Evolutionary conservation across 2,888 invertebrate genomes (phyloP), one percentile per base, ranked within the genome.

Genomic region (Aleiodes alternator): DNA sequence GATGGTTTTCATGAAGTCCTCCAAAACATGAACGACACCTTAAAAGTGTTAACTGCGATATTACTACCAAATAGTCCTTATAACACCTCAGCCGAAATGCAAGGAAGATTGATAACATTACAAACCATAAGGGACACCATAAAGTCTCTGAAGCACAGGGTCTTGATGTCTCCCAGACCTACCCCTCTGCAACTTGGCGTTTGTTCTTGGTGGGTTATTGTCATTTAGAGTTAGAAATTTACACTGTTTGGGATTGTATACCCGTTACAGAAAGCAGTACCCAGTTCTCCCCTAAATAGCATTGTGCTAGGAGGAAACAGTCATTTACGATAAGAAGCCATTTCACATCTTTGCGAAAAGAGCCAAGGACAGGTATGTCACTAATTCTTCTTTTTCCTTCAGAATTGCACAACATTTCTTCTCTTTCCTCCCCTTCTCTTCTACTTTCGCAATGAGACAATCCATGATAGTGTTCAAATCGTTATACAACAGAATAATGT

Each of bases 321-420:
- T 87, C 87, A 87, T 87, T 88, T 88, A 87, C 86, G 88, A 88
- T 88, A 88, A 88, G 87, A 83, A 84, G 82, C 84, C 81, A 83
- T 83, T 80, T 77, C 79, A 80, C 80, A 81, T 83, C 84, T 84
- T 83, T 80, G 80, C 16, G 43, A 53, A 51, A 31, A 48, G 43
- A 64, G 16, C 38, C 51, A 11, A 34, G 50, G 31, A 34, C 69
- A 31, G 48, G 51, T 31, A 48, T 51, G 51, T 29, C 69, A 53
- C 77, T 51, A 61, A 66, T 69, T 72, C 51, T 59, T 56, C 48
- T 66, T 43, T 43, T 43, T 43, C 43, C 43, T 43, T 9, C 3
- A 9, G 9, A 4, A 43, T 43, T 43, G 43, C 11, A 8, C 43
- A 43, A 43, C 48, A 51, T 69, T 69, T 48, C 23, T 57, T 50